Evolutionary conservation across 1,140 invertebrate species (phyloP).

Genomic region (Ceratosolen fusciceps): DNA sequence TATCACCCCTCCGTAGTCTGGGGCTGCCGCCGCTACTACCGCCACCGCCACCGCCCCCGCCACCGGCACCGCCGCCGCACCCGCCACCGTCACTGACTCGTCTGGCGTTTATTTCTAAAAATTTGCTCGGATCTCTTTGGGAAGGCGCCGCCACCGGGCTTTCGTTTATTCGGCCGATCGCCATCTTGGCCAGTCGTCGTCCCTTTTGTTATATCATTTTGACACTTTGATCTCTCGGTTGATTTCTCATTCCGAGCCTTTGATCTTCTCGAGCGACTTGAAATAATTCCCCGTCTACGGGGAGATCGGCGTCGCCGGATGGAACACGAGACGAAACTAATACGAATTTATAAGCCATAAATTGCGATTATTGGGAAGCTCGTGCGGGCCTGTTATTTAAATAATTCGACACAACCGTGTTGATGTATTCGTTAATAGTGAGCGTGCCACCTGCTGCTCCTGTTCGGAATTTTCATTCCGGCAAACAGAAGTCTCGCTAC

Average conservation of each 20-base stretch:
- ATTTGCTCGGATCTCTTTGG: background rate
- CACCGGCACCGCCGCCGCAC: too few relatives aligned
- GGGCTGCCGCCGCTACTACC: background rate
- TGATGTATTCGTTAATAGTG: background rate
- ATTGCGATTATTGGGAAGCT: background rate
- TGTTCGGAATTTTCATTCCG: background rate
- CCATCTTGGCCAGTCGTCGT: background rate
- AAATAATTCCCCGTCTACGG: too few relatives aligned
- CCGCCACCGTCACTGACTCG: background rate
- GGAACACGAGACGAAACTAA: too few relatives aligned
- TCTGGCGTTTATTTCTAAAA: background rate
- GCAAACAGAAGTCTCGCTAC: background rate
- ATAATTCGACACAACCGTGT: background rate
- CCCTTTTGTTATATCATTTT: too few relatives aligned
- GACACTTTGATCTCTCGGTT: background rate
- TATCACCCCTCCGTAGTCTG: conserved; percentile 11
- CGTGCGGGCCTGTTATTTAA: background rate
- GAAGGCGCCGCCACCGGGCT: background rate
- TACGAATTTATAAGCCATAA: background rate
- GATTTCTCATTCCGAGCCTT: background rate
- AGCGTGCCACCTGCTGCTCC: background rate
- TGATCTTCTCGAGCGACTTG: background rate
- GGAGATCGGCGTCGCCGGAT: too few relatives aligned
- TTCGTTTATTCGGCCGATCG: background rate
- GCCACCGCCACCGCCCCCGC: too few relatives aligned